Base-by-base conservation (phyloP, 2,888 invertebrate species). In the Prenolepis imparis region DNA sequence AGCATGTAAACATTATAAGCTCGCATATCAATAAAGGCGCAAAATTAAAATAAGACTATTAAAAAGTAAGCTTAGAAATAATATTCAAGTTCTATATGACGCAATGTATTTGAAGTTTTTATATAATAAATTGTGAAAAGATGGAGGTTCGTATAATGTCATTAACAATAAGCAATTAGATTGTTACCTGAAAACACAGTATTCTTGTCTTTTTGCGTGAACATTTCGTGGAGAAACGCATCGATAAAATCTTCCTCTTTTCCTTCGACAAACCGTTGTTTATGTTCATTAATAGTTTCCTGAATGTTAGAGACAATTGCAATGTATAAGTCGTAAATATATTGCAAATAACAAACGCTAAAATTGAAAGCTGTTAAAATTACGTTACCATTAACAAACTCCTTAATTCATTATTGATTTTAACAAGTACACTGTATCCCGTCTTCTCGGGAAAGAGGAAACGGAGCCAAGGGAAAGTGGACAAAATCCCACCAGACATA, bases 401-500 rank as follows among this genome's bases (percentile, higher is more conserved):
- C 85, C 95, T 95, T 67, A 97, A 92, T 90, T 96, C 95, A 0
- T 91, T 88, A 92, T 97, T 97, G 24, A 97, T 90, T 32, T 95
- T 94, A 0, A 93, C 88, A 21, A 97, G 95, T 24, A 97, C 92
- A 90, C 96, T 96, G 90, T 96, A 97, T 5, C 97, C 97, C 0
- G 96, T 95, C 85, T 93, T 94, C 86, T 96, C 95, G 0, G 97
- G 97, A 0, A 96, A 96, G 28, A 97, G 87, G 91, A 95, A 95
- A 74, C 97, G 95, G 67, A 97, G 88, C 96, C 96, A 97, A 0
- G 97, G 97, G 85, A 96, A 95, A 89, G 96, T 95, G 9, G 95
- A 95, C 28, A 97, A 92, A n/a, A 95, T 74, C 0, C 97, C 96
- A 2, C 96, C 96, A 36, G 95, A 93, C 92, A 96, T 95, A 91